Evolutionary conservation across 2,888 invertebrate genomes (phyloP).

Genomic region (Ophion slaviceki): DNA sequence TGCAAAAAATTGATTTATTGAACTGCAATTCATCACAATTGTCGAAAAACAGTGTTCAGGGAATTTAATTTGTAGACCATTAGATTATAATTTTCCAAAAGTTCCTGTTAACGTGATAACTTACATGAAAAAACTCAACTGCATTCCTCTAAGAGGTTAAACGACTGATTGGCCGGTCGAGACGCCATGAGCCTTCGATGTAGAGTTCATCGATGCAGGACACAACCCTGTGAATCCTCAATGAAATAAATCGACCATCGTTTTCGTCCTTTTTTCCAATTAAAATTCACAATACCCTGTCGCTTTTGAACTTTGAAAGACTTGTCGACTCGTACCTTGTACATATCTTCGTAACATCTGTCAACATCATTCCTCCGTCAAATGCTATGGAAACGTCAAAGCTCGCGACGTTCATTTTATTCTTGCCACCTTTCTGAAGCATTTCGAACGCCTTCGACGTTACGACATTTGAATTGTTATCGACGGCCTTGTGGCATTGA

Average conservation of each 20-base stretch:
- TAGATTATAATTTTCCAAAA: not conserved
- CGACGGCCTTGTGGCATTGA: constrained; percentile 23
- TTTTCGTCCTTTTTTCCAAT: constrained; percentile 4
- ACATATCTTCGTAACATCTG: constrained; percentile 7
- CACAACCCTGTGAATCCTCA: constrained; percentile 11
- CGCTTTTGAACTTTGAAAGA: not conserved
- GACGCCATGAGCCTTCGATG: constrained; percentile 70
- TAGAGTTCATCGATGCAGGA: constrained; percentile 15
- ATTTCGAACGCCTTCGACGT: not conserved
- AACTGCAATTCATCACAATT: too few relatives aligned
- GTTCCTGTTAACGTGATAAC: not conserved
- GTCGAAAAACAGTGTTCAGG: too few relatives aligned
- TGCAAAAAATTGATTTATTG: too few relatives aligned
- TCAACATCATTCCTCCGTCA: constrained; percentile 22
- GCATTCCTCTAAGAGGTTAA: constrained; percentile 75
- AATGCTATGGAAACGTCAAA: constrained; percentile 39
- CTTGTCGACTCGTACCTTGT: not conserved
- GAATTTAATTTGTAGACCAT: not conserved
- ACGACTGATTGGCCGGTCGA: constrained; percentile 61
- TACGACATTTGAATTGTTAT: constrained; percentile 8
- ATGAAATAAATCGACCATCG: constrained; percentile 1
- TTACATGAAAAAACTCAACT: constrained; percentile 71
- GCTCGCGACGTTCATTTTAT: constrained; percentile 30
- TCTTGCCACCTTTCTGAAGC: not conserved
- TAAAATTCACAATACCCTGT: not conserved